A percentile compares a stretch with the other conserved stretches of the same genome.
Evolutionary conservation across 2,797 vertebrate genomes (phyloP).

Genomic region (Corythornis leucogaster): DNA sequence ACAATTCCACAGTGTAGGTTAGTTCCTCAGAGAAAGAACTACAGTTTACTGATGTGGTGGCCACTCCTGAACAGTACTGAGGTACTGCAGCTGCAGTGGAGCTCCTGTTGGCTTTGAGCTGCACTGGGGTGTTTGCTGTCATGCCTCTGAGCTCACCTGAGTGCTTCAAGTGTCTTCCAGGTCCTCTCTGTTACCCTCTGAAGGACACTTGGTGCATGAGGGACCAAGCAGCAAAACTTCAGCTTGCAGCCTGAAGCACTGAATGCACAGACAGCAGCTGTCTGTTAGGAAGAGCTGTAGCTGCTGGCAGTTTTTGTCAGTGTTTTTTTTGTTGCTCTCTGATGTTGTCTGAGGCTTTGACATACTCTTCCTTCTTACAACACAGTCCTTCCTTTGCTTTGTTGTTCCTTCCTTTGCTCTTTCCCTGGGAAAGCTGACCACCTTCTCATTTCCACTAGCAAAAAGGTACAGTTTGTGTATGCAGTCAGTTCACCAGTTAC

Average conservation of each 20-base stretch:
- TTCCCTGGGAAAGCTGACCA: background rate
- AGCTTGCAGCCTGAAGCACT: background rate
- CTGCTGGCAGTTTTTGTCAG: background rate
- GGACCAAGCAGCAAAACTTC: background rate
- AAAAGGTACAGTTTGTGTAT: background rate
- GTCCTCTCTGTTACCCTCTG: background rate
- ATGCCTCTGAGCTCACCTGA: background rate
- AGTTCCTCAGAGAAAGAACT: background rate
- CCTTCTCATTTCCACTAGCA: background rate
- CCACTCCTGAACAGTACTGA: background rate
- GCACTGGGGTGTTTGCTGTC: background rate
- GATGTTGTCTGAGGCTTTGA: background rate
- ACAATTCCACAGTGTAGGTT: background rate
- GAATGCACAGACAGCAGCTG: background rate
- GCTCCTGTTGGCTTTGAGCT: background rate
- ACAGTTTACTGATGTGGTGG: background rate
- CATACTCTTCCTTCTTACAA: background rate
- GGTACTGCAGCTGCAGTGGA: background rate
- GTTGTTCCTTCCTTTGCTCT: background rate
- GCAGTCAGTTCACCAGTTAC: background rate
- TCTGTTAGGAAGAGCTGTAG: background rate
- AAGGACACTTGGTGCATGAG: background rate
- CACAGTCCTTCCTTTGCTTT: background rate
- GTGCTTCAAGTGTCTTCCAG: background rate
- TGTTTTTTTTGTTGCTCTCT: background rate